These are phyloP conservation scores for Glaucomys volans DNA, from an alignment of 2,113 vertebrate genomes.

Conservation along the genomic window DNA sequence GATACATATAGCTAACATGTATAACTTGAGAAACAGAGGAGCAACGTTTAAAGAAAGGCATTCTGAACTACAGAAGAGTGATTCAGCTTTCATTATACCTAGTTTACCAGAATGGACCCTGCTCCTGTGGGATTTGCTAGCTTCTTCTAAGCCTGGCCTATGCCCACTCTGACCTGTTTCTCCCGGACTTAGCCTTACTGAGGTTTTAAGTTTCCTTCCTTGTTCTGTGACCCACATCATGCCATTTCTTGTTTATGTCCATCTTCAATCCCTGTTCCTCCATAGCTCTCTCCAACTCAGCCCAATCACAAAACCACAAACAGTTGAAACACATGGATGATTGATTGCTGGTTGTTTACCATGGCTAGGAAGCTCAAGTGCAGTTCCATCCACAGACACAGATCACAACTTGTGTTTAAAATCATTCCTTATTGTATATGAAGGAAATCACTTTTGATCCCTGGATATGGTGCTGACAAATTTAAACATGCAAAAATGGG, in stretches of 20 bases:
- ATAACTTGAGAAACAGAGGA: background rate
- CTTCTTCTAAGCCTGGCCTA: background rate
- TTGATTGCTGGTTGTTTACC: background rate
- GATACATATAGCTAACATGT: background rate
- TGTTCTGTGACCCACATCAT: too few species aligned
- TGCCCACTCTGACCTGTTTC: background rate
- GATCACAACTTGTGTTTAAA: background rate
- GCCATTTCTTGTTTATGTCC: background rate
- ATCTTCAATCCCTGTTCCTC: background rate
- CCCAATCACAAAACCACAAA: background rate
- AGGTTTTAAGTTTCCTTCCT: background rate
- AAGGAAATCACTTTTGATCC: background rate
- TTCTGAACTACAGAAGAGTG: background rate
- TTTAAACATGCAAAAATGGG: background rate
- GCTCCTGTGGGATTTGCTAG: background rate
- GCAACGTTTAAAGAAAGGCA: background rate
- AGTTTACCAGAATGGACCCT: background rate
- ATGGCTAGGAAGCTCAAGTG: background rate
- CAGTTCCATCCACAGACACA: background rate
- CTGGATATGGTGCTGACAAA: background rate
- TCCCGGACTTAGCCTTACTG: background rate
- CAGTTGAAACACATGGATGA: background rate
- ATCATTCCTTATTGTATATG: background rate
- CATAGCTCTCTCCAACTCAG: background rate
- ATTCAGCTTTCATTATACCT: background rate